A percentile compares a stretch with the other conserved stretches of the same genome.
Evolutionary conservation across 2,888 invertebrate genomes (phyloP).

Genomic region (Imbricaverruca yamaguchii): DNA sequence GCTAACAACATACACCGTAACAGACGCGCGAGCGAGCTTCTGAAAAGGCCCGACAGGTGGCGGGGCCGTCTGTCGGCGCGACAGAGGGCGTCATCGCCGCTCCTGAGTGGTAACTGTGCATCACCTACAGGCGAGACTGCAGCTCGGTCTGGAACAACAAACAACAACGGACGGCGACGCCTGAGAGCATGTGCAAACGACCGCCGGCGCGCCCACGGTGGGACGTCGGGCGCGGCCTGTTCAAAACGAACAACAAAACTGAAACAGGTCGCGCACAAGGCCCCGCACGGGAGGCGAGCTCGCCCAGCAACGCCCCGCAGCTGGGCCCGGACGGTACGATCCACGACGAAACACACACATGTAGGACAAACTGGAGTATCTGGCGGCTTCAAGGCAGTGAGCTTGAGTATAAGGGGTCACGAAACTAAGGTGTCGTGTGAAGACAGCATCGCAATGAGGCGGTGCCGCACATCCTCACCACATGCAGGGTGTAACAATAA

Average conservation of each 20-base stretch:
- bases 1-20: not conserved
- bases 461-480: too few relatives aligned
- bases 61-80: not conserved
- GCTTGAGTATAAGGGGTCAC: too few relatives aligned
- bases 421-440: too few relatives aligned
- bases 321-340: too few relatives aligned
- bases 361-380: too few relatives aligned
- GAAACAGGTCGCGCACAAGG: not conserved
- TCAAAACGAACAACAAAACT: not conserved
- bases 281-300: not conserved
- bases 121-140: slow-evolving; percentile 11
- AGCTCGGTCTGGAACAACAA: not conserved
- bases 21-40: not conserved
- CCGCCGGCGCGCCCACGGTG: not conserved
- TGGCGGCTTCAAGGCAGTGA: too few relatives aligned
- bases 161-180: not conserved
- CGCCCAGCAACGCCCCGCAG: too few relatives aligned
- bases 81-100: not conserved
- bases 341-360: too few relatives aligned
- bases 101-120: slow-evolving; percentile 21
- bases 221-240: not conserved
- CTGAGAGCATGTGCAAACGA: not conserved
- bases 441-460: too few relatives aligned
- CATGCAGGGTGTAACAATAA: too few relatives aligned
- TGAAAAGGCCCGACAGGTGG: not conserved